These are phyloP conservation scores for Caenorhabditis angaria DNA, from an alignment of 2,888 invertebrate genomes.

Conservation along the genomic window DNA sequence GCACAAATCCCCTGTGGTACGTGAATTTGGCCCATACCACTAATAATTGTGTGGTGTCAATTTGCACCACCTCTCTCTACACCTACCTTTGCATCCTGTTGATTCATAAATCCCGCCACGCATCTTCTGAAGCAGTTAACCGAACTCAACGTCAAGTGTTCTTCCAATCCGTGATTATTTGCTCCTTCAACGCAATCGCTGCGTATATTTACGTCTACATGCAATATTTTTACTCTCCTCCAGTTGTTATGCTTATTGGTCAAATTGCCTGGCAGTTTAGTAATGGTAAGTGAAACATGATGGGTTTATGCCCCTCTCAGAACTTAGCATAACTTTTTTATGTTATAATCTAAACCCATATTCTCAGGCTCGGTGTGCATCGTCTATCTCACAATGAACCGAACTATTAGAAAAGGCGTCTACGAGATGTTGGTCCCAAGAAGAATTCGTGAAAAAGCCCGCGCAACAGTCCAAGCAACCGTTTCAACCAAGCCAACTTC, in stretches of 20 bases:
- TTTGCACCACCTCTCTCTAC: slow-evolving; percentile 43
- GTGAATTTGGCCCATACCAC: slow-evolving; percentile 40
- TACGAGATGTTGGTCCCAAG: slow-evolving; percentile 1
- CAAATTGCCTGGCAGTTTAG: slow-evolving; percentile 49
- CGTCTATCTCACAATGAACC: slow-evolving; percentile 32
- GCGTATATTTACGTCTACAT: slow-evolving; percentile 53
- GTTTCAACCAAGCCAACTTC: too few species aligned
- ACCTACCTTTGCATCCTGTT: background rate
- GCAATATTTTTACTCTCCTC: slow-evolving; percentile 47
- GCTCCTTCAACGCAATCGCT: slow-evolving; percentile 42
- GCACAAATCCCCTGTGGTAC: slow-evolving; percentile 19
- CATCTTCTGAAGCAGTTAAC: background rate
- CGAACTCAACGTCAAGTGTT: slow-evolving; percentile 24
- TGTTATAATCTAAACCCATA: too few species aligned
- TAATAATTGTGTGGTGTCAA: slow-evolving; percentile 47
- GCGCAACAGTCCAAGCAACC: too few species aligned
- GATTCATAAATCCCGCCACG: background rate
- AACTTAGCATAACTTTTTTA: too few species aligned
- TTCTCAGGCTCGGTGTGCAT: slow-evolving; percentile 26
- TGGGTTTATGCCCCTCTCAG: too few species aligned
- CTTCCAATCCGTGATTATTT: slow-evolving; percentile 23
- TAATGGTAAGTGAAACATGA: slow-evolving; percentile 26
- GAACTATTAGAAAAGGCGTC: slow-evolving; percentile 24
- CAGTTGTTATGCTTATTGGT: slow-evolving; percentile 39
- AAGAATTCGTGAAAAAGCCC: background rate